Evolutionary conservation across 2,888 invertebrate species (phyloP), one percentile per base, ranked within the genome.

Genomic region (Cosmia pyralina): DNA sequence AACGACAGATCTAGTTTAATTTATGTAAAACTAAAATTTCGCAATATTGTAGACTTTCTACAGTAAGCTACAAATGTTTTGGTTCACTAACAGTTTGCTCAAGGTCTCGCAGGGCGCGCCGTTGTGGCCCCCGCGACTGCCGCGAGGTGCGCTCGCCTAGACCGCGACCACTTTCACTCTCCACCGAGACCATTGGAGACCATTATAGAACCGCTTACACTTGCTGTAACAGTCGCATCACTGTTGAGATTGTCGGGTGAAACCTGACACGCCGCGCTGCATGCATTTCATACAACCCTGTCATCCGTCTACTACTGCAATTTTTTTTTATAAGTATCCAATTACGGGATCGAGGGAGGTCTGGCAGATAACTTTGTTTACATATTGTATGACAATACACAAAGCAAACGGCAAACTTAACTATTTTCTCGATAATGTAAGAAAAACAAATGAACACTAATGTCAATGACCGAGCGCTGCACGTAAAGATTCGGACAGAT

Each of bases 121-220:
- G 82, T 79, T 66, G 70, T 75, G 77, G 83, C 82, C 73, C 81
- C 69, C 66, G 34, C 66, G 34, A 19, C 48, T 5, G 38, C 50
- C 85, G 83, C 86, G 87, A 88, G 86, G 85, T 87, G 85, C 87
- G 89, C 87, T 90, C 90, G 92, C 90, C 90, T 92, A 92, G 91
- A 90, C 89, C 88, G 86, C 89, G 89, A 90, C 90, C 91, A 94
- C 95, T 95, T 95, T 95, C 95, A 93, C 95, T 94, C 87, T 93
- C 93, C 86, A 80, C 82, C 63, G 87, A 86, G 88, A 92, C 92
- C 92, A 91, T 90, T 87, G 88, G 85, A 88, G 82, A 85, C 81
- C 87, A 85, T 86, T 86, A 87, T 85, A 86, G 84, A 83, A 82
- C 83, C 83, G 85, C 84, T 82, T 83, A 85, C 84, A 85, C 84